Evolutionary conservation across 1,140 invertebrate species (phyloP), one percentile per base, ranked within the genome.

Genomic region (Calliphora vicina): DNA sequence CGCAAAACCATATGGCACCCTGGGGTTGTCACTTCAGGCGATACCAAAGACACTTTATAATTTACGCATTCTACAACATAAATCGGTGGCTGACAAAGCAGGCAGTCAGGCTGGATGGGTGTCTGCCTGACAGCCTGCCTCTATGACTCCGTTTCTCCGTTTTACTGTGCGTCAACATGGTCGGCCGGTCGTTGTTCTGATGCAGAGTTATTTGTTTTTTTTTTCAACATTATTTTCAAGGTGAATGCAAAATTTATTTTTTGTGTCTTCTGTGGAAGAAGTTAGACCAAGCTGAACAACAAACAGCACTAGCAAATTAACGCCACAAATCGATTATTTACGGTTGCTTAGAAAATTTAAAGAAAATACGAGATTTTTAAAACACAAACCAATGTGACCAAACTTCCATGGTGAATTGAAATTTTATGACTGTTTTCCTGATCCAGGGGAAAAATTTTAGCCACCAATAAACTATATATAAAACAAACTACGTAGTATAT

Each of bases 1-100:
- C 74, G 27, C 74, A 43, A 78, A 78, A 78, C 74, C 74, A 78
- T 78, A 78, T 78, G 74, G 74, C 74, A 78, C 74, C 74, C 74
- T 26, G 74, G 74, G 74, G 74, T 45, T 78, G 74, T 78, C 74
- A 78, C 74, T 78, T 78, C n/a, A 45, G 74, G 74, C 74, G 74
- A 78, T 78, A 78, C 42, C 35, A 43, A 43, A 78, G 74, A 78
- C 74, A 78, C 74, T 78, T 43, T 78, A 78, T 78, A 78, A 78
- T 78, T 78, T 78, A 78, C 74, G 74, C 74, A 78, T 35, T 78
- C 74, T 78, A 25, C 74, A 57, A n/a, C 17, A 57, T 43, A 45
- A 78, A 78, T 78, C 74, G 74, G 35, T 78, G 74, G 74, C 74
- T 45, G 23, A 25, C 61, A 67, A 67, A 67, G 25, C 20, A 67